A percentile compares a stretch with the other conserved stretches of the same genome.
phyloP scores from a whole-genome alignment of 2,888 invertebrate species.

The Eilema griseolum region DNA sequence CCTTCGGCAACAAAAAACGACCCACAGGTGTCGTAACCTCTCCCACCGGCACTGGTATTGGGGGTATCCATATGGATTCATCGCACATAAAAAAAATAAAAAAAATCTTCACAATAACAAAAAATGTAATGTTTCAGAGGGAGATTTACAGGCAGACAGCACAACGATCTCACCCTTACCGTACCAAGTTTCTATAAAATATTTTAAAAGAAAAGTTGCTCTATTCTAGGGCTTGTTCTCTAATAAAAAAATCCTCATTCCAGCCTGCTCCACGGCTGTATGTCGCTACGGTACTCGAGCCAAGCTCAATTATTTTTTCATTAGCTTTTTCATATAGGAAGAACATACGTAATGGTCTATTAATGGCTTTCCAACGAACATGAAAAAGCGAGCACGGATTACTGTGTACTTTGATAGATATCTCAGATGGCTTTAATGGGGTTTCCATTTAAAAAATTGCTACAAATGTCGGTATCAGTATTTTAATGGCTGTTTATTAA shows the following conservation, averaged over 20 bases:
- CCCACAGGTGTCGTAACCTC: no score
- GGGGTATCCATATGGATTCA: no score
- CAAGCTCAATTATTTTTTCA: slow-evolving; percentile 46
- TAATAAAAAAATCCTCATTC: not conserved
- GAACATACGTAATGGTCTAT: slow-evolving; percentile 34
- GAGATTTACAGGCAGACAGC: no score
- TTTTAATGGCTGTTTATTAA: not conserved
- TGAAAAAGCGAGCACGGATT: slow-evolving; percentile 14
- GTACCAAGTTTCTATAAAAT: not conserved
- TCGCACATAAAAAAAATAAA: no score
- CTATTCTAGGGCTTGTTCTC: not conserved
- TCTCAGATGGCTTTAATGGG: slow-evolving; percentile 2
- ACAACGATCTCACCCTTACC: not conserved
- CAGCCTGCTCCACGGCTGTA: not conserved
- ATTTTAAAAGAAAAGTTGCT: not conserved
- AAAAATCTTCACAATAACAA: no score
- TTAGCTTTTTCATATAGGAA: slow-evolving; percentile 22
- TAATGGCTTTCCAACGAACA: slow-evolving; percentile 32
- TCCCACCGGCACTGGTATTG: no score
- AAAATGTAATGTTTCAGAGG: no score
- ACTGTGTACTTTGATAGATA: slow-evolving; percentile 11
- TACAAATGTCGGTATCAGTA: not conserved
- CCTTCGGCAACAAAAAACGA: no score
- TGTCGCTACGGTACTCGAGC: slow-evolving; percentile 14
- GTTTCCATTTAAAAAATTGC: not conserved